Evolutionary conservation across 2,113 vertebrate genomes (phyloP), one percentile per base, ranked within the genome.

Genomic region (Rhinolophus ferrumequinum): DNA sequence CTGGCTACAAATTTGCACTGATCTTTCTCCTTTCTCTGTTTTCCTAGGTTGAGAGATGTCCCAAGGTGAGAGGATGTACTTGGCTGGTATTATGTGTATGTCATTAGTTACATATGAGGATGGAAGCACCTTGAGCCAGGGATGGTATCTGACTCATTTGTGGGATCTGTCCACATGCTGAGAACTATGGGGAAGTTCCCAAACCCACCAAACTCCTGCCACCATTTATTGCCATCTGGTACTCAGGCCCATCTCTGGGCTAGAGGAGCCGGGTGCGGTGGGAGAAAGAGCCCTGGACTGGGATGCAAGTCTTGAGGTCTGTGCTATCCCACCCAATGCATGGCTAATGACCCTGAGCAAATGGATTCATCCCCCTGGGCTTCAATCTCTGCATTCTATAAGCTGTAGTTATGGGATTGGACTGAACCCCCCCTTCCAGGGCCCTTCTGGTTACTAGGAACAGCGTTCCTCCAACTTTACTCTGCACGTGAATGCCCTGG

Each of bases 31-130:
- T 44, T 54, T n/a, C 58, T 83, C 69, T 56, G 2, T 67, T 92
- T 93, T 67, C 50, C 88, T 86, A 79, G 72, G n/a, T 62, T 69
- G 76, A 73, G 50, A 84, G 66, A 50, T 35, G 15, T 7, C 21
- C 35, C 69, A 33, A 89, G 83, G 90, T 72, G 52, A 97, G 87
- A 54, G 79, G 13, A 18, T 44, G 26, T 84, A 11, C 4, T 88
- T 93, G 69, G 54, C 44, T 52, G 28, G 22, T 21, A 21, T 2
- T 44, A 2, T 11, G 15, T 41, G 26, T 44, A 18, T 75, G 21
- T 52, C 35, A 22, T 75, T 76, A 69, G 76, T 41, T 30, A 41
- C 28, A 50, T 5, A 6, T n/a, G 41, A 83, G 26, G 18, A 70
- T 5, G 8, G 60, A 86, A 24, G 21, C 6, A 28, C 50, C 41